Percentiles rank a stretch among this genome's conserved stretches.
phyloP scores from a whole-genome alignment of 2,888 invertebrate genomes.

The Cantharis rufa region DNA sequence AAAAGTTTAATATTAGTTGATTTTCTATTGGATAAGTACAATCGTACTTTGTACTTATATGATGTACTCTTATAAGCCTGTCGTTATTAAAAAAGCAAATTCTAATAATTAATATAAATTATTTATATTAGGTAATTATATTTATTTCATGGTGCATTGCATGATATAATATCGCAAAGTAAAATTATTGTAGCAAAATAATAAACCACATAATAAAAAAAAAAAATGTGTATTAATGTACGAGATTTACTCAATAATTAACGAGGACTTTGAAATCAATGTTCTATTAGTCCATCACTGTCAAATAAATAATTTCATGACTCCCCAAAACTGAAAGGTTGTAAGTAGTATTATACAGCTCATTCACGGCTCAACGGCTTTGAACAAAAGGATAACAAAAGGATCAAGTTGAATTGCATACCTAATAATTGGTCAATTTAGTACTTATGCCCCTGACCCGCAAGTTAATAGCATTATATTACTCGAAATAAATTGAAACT shows the following conservation, averaged over 20 bases:
- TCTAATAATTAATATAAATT: not conserved
- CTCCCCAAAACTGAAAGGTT: not conserved
- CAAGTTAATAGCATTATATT: not conserved
- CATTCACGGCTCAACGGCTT: not conserved
- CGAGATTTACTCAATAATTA: not conserved
- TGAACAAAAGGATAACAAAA: not conserved
- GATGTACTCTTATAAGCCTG: not conserved
- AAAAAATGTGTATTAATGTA: not conserved
- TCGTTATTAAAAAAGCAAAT: not conserved
- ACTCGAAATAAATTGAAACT: not conserved
- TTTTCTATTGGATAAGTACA: not conserved
- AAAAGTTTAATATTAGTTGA: not conserved
- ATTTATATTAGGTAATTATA: too few species aligned
- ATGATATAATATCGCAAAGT: too few species aligned
- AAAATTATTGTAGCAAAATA: not conserved
- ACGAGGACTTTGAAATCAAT: not conserved
- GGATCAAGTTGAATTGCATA: not conserved
- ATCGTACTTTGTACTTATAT: not conserved
- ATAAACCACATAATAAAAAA: not conserved
- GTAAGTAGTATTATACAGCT: not conserved
- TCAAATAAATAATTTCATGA: not conserved
- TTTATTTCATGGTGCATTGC: too few species aligned
- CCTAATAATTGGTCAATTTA: not conserved
- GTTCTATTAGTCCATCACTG: not conserved
- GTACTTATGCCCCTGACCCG: not conserved